Conservation (phyloP, 1,140 invertebrate species). For the Caerostris darwini region DNA sequence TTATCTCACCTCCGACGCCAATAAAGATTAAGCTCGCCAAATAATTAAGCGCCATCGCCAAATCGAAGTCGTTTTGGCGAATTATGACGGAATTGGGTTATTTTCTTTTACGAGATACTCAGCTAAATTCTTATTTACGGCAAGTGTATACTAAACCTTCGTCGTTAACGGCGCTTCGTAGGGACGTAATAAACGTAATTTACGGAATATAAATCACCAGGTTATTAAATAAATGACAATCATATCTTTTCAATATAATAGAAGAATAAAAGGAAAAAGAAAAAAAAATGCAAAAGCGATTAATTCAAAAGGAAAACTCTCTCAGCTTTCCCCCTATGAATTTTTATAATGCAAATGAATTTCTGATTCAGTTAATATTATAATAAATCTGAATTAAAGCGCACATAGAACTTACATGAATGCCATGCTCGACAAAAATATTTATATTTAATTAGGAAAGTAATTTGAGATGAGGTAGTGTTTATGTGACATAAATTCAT, state of each 20-base stretch:
- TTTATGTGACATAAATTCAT: neutral
- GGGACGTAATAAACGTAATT: conserved; percentile 22
- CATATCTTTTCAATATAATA: neutral
- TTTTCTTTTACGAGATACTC: conserved; percentile 62
- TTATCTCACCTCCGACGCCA: neutral
- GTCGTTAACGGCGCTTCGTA: conserved; percentile 20
- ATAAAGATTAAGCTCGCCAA: conserved; percentile 67
- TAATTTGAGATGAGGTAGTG: neutral
- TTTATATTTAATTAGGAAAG: neutral
- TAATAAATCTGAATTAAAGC: neutral
- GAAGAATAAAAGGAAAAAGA: neutral
- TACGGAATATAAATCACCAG: conserved; percentile 50
- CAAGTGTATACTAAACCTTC: conserved; percentile 39
- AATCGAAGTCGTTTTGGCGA: conserved; percentile 57
- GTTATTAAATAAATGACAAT: conserved; percentile 71
- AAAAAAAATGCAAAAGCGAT: neutral
- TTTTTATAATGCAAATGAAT: neutral
- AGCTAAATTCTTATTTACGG: conserved; percentile 70
- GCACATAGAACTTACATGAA: neutral
- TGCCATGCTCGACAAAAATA: neutral
- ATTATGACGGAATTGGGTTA: conserved; percentile 51
- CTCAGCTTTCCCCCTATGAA: neutral
- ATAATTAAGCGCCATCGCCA: conserved; percentile 42
- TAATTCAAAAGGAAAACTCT: neutral
- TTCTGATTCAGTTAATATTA: neutral